A percentile compares a stretch with the other conserved stretches of the same genome.
Conservation (phyloP, 2,888 invertebrate species). For the Melipona bicolor region DNA sequence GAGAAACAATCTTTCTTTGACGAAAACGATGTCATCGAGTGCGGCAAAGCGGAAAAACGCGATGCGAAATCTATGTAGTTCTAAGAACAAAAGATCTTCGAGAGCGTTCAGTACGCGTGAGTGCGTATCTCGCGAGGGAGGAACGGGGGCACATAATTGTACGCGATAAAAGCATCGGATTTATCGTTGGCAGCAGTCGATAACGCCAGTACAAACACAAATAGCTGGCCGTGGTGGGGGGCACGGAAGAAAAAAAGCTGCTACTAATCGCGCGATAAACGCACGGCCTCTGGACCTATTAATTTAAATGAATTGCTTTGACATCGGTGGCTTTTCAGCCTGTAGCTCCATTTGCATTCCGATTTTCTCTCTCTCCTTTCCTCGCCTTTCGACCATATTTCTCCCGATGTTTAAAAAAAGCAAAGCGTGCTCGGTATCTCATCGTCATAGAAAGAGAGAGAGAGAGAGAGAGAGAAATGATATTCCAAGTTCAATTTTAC, state of each 20-base stretch:
- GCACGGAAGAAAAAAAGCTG: slow-evolving; percentile 42
- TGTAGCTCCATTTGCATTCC: not conserved
- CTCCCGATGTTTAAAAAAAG: no score
- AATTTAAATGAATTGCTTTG: slow-evolving; percentile 78
- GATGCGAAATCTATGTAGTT: slow-evolving; percentile 11
- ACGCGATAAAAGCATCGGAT: slow-evolving; percentile 58
- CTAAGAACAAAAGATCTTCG: slow-evolving; percentile 60
- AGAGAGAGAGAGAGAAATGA: no score
- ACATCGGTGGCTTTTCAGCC: slow-evolving; percentile 59
- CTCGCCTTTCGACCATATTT: not conserved
- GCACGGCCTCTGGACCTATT: slow-evolving; percentile 73
- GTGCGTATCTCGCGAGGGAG: slow-evolving; percentile 42
- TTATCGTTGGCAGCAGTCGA: slow-evolving; percentile 71
- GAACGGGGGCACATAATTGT: slow-evolving; percentile 54
- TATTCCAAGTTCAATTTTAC: no score
- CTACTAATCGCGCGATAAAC: slow-evolving; percentile 73
- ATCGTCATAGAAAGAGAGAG: no score
- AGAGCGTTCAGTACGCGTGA: slow-evolving; percentile 37
- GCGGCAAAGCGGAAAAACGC: not conserved
- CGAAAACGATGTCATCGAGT: not conserved
- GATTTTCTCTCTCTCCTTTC: not conserved
- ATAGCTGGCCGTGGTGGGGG: slow-evolving; percentile 8
- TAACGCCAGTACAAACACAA: slow-evolving; percentile 72
- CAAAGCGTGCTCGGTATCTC: no score
- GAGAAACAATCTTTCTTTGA: not conserved